A percentile compares a stretch with the other conserved stretches of the same genome.
Evolutionary conservation across 2,888 invertebrate genomes (phyloP).

Genomic region (Volucella zonaria): DNA sequence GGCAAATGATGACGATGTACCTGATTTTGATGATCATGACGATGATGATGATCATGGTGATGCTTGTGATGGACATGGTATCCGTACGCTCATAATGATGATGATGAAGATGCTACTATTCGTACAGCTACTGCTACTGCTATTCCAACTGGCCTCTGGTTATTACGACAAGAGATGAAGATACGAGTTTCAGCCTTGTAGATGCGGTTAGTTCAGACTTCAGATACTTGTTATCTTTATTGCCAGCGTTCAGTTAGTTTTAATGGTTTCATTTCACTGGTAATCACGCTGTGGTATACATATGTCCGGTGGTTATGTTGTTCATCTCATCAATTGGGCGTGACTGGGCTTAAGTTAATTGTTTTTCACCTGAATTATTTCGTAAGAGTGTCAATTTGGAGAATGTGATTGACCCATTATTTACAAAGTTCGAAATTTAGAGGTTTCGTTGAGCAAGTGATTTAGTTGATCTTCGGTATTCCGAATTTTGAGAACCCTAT

Average conservation of each 20-base stretch:
- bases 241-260: slow-evolving; percentile 67
- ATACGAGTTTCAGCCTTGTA: slow-evolving; percentile 37
- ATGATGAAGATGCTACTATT: slow-evolving; percentile 58
- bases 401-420: not conserved
- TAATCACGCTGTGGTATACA: slow-evolving; percentile 42
- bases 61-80: slow-evolving; percentile 43
- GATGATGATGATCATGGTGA: slow-evolving; percentile 38
- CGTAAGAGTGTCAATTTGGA: slow-evolving; percentile 1
- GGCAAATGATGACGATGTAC: slow-evolving; percentile 53
- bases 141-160: slow-evolving; percentile 47
- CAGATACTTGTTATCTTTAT: slow-evolving; percentile 62
- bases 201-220: slow-evolving; percentile 25
- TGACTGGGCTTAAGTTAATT: slow-evolving; percentile 55
- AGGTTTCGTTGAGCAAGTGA: too few species aligned
- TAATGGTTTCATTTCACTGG: slow-evolving; percentile 71
- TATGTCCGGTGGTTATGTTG: slow-evolving; percentile 9
- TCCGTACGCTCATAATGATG: slow-evolving; percentile 52
- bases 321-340: slow-evolving; percentile 44
- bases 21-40: slow-evolving; percentile 36
- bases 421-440: too few species aligned
- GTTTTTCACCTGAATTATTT: slow-evolving; percentile 38
- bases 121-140: slow-evolving; percentile 39
- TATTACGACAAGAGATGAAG: slow-evolving; percentile 60
- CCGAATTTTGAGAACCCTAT: too few species aligned
- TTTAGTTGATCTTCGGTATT: too few species aligned